These are phyloP conservation scores for Halocynthia aurantium DNA, from an alignment of 23 tunicate species.

Conservation along the genomic window DNA sequence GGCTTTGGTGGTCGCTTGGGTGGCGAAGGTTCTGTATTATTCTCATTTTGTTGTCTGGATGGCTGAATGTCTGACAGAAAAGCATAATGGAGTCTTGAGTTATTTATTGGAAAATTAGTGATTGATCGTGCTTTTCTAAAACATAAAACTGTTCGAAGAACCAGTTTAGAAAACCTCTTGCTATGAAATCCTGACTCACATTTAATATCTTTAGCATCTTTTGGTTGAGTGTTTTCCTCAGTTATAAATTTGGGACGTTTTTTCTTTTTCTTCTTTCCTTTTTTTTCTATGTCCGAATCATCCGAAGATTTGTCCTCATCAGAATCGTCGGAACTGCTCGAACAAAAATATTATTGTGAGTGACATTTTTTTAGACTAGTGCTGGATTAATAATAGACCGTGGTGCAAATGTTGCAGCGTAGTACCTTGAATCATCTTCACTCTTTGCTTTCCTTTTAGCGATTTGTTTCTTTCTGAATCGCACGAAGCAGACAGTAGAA, in stretches of 20 bases:
- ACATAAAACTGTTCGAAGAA: too few species aligned
- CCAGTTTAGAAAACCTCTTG: not conserved
- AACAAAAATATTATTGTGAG: not conserved
- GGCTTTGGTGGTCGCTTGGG: constrained; percentile 26
- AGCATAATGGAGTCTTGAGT: too few species aligned
- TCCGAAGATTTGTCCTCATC: not conserved
- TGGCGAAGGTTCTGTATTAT: not conserved
- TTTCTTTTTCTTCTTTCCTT: not conserved
- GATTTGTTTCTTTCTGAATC: constrained; percentile 1
- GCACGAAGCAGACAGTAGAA: not conserved
- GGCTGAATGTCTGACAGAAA: not conserved
- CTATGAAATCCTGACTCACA: not conserved
- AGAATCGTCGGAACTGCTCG: not conserved
- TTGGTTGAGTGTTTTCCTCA: not conserved
- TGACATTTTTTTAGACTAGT: not conserved
- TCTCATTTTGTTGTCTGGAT: not conserved
- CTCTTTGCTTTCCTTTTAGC: not conserved
- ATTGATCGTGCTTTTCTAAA: too few species aligned
- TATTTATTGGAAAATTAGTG: too few species aligned
- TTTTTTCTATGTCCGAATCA: not conserved
- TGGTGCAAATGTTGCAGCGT: not conserved
- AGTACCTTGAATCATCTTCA: not conserved
- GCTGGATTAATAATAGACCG: not conserved
- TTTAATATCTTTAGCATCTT: not conserved
- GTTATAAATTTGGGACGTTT: not conserved